These are phyloP conservation scores for Buceros bicornis DNA, from an alignment of 2,797 vertebrate genomes.

Conservation along the genomic window DNA sequence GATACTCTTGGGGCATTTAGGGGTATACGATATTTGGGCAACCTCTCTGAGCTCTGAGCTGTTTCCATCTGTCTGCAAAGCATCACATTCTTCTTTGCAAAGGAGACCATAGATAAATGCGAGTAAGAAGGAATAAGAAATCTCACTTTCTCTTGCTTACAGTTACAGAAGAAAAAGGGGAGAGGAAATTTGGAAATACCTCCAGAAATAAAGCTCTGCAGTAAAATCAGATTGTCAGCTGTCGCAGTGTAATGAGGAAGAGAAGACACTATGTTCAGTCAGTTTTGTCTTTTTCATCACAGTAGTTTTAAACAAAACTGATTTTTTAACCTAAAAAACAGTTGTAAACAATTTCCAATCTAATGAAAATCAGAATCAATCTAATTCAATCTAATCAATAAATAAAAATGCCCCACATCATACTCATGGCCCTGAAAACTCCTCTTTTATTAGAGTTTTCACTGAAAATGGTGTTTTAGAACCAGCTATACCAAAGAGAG, in stretches of 20 bases:
- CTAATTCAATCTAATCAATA: neutral
- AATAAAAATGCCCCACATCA: neutral
- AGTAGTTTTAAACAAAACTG: neutral
- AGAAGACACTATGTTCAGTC: neutral
- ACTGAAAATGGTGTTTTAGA: neutral
- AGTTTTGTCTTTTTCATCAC: neutral
- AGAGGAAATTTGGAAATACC: neutral
- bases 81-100: neutral
- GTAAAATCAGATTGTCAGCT: neutral
- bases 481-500: neutral
- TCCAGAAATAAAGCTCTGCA: neutral
- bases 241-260: neutral
- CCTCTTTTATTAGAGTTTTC: neutral
- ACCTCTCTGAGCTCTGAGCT: neutral
- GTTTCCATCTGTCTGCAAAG: neutral
- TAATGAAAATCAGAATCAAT: neutral
- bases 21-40: neutral
- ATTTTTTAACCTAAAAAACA: neutral
- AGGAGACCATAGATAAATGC: neutral
- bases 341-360: neutral
- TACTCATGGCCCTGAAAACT: neutral
- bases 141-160: neutral
- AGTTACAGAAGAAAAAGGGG: neutral
- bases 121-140: neutral
- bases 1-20: slow-evolving; percentile 16